A percentile compares a stretch with the other conserved stretches of the same genome.
Conservation (phyloP, 1,140 invertebrate species). For the Stenopsyche tienmushanensis region DNA sequence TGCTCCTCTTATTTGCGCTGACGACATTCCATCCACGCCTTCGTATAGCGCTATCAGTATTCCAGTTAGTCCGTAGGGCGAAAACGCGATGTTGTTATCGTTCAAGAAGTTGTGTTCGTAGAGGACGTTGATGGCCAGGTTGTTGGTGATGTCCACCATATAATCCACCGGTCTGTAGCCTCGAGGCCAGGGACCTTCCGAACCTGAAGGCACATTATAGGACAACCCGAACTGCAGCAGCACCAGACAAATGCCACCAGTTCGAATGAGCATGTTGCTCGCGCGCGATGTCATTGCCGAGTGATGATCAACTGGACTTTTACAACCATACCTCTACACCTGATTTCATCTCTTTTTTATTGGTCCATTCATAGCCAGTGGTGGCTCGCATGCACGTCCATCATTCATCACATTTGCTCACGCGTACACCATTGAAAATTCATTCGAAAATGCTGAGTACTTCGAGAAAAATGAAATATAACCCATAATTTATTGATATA, state of each 20-base stretch:
- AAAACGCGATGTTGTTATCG: constrained; percentile 82
- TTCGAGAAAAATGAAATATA: too few species aligned
- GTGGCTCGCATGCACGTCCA: too few species aligned
- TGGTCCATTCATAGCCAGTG: neutral
- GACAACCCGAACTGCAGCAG: neutral
- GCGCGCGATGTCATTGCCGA: neutral
- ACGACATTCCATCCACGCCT: constrained; percentile 68
- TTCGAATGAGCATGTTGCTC: neutral
- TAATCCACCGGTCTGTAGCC: constrained; percentile 62
- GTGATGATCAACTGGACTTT: neutral
- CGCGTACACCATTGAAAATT: too few species aligned
- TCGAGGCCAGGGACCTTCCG: constrained; percentile 37
- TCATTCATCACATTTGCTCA: too few species aligned
- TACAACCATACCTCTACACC: neutral
- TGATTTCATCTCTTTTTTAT: neutral
- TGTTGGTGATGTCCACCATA: constrained; percentile 78
- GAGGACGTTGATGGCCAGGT: constrained; percentile 69
- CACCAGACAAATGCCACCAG: neutral
- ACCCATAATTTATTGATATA: too few species aligned
- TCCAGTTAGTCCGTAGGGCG: constrained; percentile 75
- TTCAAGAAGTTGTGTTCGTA: constrained; percentile 65
- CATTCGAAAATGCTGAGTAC: too few species aligned
- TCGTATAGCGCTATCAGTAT: constrained; percentile 76
- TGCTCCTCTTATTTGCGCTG: constrained; percentile 66
- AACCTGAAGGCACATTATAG: neutral